Percentiles rank a stretch among this genome's conserved stretches.
Evolutionary conservation across 2,113 vertebrate species (phyloP).

Genomic region (Sciurus niger): DNA sequence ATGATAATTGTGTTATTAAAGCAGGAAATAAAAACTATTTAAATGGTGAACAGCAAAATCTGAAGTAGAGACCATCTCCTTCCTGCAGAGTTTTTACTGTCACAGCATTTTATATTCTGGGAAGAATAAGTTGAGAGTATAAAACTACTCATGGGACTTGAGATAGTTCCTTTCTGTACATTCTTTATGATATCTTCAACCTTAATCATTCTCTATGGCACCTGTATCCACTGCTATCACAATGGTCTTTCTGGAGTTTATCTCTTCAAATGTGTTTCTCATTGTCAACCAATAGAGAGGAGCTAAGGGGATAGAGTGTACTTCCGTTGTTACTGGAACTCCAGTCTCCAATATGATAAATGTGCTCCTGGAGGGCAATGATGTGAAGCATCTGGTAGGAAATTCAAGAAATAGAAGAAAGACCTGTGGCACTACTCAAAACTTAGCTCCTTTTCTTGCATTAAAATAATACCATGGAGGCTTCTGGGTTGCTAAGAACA

Average conservation of each 20-base stretch:
- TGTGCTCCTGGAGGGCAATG: background rate
- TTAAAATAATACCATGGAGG: background rate
- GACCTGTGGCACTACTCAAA: background rate
- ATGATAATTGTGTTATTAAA: background rate
- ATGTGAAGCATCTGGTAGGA: background rate
- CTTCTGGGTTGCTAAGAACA: background rate
- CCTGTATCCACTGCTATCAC: background rate
- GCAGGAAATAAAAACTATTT: background rate
- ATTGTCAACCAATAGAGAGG: background rate
- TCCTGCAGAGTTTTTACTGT: background rate
- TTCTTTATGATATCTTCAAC: background rate
- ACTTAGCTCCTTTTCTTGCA: background rate
- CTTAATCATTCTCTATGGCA: background rate
- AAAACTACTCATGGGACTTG: background rate
- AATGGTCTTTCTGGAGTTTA: background rate
- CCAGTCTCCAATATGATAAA: background rate
- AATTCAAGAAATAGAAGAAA: background rate
- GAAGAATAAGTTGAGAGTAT: background rate
- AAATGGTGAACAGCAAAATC: background rate
- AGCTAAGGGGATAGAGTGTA: background rate
- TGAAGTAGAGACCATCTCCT: background rate
- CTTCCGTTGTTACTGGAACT: background rate
- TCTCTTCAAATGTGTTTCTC: slow-evolving; percentile 4
- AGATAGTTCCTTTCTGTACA: background rate
- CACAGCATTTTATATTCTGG: background rate